Evolutionary conservation across 2,888 invertebrate genomes (phyloP).

Genomic region (Hypena proboscidalis): DNA sequence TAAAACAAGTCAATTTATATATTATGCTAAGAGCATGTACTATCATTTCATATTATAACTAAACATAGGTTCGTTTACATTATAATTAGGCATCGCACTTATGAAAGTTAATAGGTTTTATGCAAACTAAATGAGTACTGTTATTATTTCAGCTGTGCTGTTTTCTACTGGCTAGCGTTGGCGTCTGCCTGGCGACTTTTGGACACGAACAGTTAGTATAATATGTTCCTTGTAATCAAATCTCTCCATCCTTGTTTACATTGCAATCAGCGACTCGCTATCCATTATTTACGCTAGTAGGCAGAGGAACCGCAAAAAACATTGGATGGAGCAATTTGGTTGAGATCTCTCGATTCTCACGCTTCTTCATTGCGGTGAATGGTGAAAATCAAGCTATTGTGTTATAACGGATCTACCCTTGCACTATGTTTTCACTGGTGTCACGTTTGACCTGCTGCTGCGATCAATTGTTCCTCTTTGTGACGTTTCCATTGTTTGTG

Average conservation of each 20-base stretch:
- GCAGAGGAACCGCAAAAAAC: slow-evolving; percentile 65
- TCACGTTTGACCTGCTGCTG: slow-evolving; percentile 60
- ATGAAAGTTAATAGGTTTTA: slow-evolving; percentile 14
- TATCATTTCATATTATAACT: slow-evolving; percentile 52
- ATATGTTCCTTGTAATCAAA: slow-evolving; percentile 42
- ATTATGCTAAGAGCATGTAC: slow-evolving; percentile 30
- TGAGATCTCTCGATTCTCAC: slow-evolving; percentile 79
- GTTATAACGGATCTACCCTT: slow-evolving; percentile 58
- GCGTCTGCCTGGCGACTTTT: slow-evolving; percentile 80
- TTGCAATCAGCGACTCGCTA: slow-evolving; percentile 28
- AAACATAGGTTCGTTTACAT: not conserved
- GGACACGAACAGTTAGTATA: slow-evolving; percentile 83
- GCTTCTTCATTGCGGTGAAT: slow-evolving; percentile 74
- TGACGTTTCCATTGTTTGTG: slow-evolving; percentile 24
- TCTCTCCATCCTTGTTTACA: slow-evolving; percentile 39
- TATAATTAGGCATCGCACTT: slow-evolving; percentile 17
- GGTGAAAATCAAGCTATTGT: slow-evolving; percentile 78
- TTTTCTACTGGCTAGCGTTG: slow-evolving; percentile 75
- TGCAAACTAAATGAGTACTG: slow-evolving; percentile 35
- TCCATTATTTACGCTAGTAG: slow-evolving; percentile 49
- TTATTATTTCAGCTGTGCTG: slow-evolving; percentile 79
- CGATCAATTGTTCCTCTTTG: slow-evolving; percentile 55
- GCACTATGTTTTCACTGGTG: slow-evolving; percentile 64
- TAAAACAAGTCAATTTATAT: slow-evolving; percentile 12
- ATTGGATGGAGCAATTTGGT: slow-evolving; percentile 67